These are phyloP conservation scores for Porites cylindrica DNA, from an alignment of 92 coral and sea anemone species.

Conservation along the genomic window DNA sequence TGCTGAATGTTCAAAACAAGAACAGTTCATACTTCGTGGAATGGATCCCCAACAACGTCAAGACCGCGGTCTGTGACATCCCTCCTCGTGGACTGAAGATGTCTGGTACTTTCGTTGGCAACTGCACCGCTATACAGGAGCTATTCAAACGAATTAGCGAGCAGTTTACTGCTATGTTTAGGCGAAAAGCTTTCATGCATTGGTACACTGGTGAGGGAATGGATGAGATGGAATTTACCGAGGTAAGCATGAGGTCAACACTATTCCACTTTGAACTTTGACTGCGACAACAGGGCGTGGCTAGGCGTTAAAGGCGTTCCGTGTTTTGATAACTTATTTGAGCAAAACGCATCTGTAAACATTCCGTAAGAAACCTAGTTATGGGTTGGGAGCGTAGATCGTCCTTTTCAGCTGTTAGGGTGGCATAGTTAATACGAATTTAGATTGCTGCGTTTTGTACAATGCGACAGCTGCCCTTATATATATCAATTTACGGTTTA, in stretches of 20 bases:
- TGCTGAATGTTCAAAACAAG: conserved; percentile 95
- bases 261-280: neutral
- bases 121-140: conserved; percentile 95
- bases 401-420: too few species aligned
- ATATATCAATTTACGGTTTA: too few species aligned
- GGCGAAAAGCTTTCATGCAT: conserved; percentile 94
- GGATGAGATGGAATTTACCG: conserved; percentile 98
- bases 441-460: too few species aligned
- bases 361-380: too few species aligned
- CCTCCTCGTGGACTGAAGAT: conserved; percentile 91
- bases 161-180: conserved; percentile 96
- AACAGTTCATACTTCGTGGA: conserved; percentile 97
- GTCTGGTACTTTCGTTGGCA: conserved; percentile 84
- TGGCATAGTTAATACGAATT: too few species aligned
- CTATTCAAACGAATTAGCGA: conserved; percentile 93
- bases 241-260: conserved; percentile 46
- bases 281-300: neutral
- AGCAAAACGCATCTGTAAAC: too few species aligned
- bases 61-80: conserved; percentile 94
- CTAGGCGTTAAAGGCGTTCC: too few species aligned
- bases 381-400: too few species aligned
- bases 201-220: conserved; percentile 98
- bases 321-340: too few species aligned
- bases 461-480: too few species aligned
- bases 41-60: conserved; percentile 97